phyloP scores from a whole-genome alignment of 2,797 vertebrate species.

The Acipenser oxyrinchus region DNA sequence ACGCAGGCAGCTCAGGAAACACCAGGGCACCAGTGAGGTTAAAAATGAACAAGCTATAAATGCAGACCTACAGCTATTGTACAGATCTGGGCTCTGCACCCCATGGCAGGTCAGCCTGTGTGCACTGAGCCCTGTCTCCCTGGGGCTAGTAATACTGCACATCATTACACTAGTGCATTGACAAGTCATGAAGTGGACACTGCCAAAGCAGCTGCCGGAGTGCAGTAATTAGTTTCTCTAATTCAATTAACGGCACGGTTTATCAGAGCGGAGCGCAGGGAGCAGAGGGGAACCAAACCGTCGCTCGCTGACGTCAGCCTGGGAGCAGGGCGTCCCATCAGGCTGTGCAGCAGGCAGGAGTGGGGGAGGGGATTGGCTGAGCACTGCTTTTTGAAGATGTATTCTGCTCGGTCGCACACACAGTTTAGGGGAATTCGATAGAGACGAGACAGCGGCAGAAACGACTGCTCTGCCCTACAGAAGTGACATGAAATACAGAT shows the following conservation, averaged over 20 bases:
- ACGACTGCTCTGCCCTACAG: too few relatives aligned
- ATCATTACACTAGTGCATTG: not conserved
- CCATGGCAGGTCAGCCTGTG: not conserved
- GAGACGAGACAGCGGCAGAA: not conserved
- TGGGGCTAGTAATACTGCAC: not conserved
- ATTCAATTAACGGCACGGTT: constrained; percentile 57
- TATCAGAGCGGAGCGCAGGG: constrained; percentile 34
- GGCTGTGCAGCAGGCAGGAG: constrained; percentile 35
- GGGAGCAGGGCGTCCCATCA: constrained; percentile 38
- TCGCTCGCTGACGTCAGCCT: constrained; percentile 45
- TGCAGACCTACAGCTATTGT: not conserved
- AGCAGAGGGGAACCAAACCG: constrained; percentile 41
- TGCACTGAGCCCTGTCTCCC: too few relatives aligned
- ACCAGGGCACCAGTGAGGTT: not conserved
- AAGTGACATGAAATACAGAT: too few relatives aligned
- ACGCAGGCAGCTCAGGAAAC: too few relatives aligned
- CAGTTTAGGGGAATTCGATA: constrained; percentile 7
- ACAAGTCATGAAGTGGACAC: constrained; percentile 47
- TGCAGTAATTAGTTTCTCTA: constrained; percentile 53
- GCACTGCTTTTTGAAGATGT: too few relatives aligned
- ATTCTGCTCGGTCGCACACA: not conserved
- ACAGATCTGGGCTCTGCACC: not conserved
- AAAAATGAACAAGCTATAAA: not conserved
- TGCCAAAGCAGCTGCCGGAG: constrained; percentile 48
- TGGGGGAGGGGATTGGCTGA: not conserved